Evolutionary conservation across 2,797 vertebrate species (phyloP).

Genomic region (Anabacerthia variegaticeps): DNA sequence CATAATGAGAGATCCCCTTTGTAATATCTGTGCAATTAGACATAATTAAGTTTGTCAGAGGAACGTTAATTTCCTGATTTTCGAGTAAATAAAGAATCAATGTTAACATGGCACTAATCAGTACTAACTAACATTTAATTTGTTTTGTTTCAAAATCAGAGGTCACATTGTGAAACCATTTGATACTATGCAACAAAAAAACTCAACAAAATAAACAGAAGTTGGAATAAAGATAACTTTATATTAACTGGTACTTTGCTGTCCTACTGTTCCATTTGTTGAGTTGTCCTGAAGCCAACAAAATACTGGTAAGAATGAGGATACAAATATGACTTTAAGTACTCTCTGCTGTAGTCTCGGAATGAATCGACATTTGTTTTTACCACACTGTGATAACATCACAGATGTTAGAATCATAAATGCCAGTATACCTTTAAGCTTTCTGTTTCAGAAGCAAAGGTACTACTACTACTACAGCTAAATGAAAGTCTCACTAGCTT

Average conservation of each 20-base stretch:
- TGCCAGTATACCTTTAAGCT: neutral
- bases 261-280: slow-evolving; percentile 33
- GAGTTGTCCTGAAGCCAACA: slow-evolving; percentile 24
- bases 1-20: slow-evolving; percentile 38
- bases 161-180: slow-evolving; percentile 51
- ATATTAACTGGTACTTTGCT: slow-evolving; percentile 37
- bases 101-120: slow-evolving; percentile 53
- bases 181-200: slow-evolving; percentile 1
- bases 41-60: slow-evolving; percentile 57
- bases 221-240: slow-evolving; percentile 40
- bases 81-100: slow-evolving; percentile 55
- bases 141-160: slow-evolving; percentile 58
- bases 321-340: neutral
- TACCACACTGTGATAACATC: neutral
- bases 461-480: neutral
- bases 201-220: slow-evolving; percentile 26
- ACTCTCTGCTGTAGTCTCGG: neutral
- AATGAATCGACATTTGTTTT: neutral
- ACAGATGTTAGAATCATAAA: slow-evolving; percentile 14
- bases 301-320: neutral
- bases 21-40: slow-evolving; percentile 52
- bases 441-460: slow-evolving; percentile 3
- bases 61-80: slow-evolving; percentile 61
- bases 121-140: slow-evolving; percentile 50
- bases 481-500: neutral